phyloP scores from a whole-genome alignment of 2,113 vertebrate genomes.

The Ptilonorhynchus violaceus region DNA sequence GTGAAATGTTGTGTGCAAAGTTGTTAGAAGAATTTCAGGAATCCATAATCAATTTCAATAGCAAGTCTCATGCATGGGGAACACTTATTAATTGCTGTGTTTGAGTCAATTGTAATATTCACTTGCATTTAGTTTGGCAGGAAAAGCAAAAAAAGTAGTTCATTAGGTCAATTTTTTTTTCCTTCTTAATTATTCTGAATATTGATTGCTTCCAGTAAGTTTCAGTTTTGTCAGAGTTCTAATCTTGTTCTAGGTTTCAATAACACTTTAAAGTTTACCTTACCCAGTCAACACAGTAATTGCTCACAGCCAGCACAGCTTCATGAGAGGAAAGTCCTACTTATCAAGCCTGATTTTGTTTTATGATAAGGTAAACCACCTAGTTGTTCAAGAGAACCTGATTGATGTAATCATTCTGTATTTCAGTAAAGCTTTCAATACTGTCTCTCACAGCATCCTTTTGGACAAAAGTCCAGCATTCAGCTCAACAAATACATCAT shows the following conservation, averaged over 20 bases:
- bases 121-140: not conserved
- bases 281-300: not conserved
- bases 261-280: not conserved
- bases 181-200: not conserved
- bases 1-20: not conserved
- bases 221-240: not conserved
- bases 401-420: not conserved
- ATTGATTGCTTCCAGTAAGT: not conserved
- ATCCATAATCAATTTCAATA: not conserved
- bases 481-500: too few relatives aligned
- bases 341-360: not conserved
- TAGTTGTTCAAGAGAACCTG: not conserved
- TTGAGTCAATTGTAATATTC: not conserved
- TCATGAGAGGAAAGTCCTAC: not conserved
- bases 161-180: not conserved
- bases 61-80: not conserved
- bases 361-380: not conserved
- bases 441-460: not conserved
- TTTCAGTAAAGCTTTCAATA: not conserved
- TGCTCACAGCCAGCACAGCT: not conserved
- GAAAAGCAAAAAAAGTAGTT: not conserved
- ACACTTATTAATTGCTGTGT: not conserved
- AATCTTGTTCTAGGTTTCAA: not conserved
- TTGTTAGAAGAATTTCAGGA: not conserved
- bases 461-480: not conserved